Conservation (phyloP, 2,797 vertebrate genomes). For the Notamacropus eugenii region DNA sequence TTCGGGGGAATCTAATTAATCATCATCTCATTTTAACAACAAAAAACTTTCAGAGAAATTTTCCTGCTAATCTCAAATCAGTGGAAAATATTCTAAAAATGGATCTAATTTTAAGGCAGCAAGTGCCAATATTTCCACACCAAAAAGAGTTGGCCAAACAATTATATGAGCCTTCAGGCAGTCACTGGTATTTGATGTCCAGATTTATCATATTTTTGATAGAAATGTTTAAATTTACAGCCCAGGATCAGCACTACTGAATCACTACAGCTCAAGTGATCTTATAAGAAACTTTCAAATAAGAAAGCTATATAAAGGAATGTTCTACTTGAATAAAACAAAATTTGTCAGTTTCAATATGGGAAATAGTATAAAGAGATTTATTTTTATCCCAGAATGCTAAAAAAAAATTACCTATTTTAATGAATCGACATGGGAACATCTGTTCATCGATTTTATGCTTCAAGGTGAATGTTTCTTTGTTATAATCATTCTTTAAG, state of each 20-base stretch:
- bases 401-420: slow-evolving; percentile 94
- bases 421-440: slow-evolving; percentile 99
- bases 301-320: slow-evolving; percentile 40
- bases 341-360: background rate
- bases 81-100: slow-evolving; percentile 49
- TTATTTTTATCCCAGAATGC: slow-evolving; percentile 81
- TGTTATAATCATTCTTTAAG: slow-evolving; percentile 99
- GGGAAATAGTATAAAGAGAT: slow-evolving; percentile 66
- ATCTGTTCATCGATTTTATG: slow-evolving; percentile 99
- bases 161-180: slow-evolving; percentile 33
- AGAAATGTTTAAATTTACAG: slow-evolving; percentile 32
- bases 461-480: slow-evolving; percentile 99
- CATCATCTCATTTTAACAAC: slow-evolving; percentile 49
- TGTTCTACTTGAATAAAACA: slow-evolving; percentile 42
- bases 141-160: slow-evolving; percentile 46
- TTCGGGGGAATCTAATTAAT: slow-evolving; percentile 28
- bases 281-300: slow-evolving; percentile 48
- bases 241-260: slow-evolving; percentile 39
- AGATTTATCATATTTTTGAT: slow-evolving; percentile 25
- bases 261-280: slow-evolving; percentile 44
- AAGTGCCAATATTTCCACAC: slow-evolving; percentile 43
- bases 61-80: slow-evolving; percentile 21
- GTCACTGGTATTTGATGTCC: slow-evolving; percentile 35
- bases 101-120: slow-evolving; percentile 18
- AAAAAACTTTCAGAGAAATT: slow-evolving; percentile 50